Base-by-base conservation (phyloP, 1,140 invertebrate species). In the Ceratosolen fusciceps region DNA sequence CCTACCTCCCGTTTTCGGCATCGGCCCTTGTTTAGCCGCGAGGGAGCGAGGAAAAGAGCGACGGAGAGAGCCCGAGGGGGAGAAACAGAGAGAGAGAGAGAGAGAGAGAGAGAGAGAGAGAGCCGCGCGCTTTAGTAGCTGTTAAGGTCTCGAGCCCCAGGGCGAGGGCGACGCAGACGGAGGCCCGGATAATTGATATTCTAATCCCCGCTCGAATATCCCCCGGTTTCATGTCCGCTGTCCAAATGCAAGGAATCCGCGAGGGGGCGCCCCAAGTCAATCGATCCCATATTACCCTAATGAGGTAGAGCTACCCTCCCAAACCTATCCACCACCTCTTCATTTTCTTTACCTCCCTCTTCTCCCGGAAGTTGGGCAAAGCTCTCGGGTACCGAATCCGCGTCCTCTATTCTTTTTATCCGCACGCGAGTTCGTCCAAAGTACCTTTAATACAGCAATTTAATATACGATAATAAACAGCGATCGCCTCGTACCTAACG, bases 71-170 rank as follows among this genome's bases (percentile, higher is more conserved):
- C 19, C 14, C 43, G n/a, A 10, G 34, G 26, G 29, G 7, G 80
- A 54, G 39, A 73, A 47, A n/a, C n/a, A n/a, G n/a, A 58, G 78
- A 43, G 74, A 86, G 85, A 89, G 87, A 82, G 84, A 87, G 87
- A 87, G 79, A 85, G 86, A 87, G 82, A 72, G 85, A 87, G 85
- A 73, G 65, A 70, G 49, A 77, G 74, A 54, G 43, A 49, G 37
- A 43, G 47, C 29, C 86, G 87, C 86, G 87, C 84, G 84, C 87
- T 89, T 90, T 90, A 90, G 88, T 90, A 87, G 88, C 89, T 90
- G 88, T 90, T 90, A 90, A 89, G 85, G 88, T 83, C 85, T 89
- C 86, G 86, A 86, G 84, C 84, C 82, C 68, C 31, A 16, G 19
- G 47, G 70, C 77, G 68, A 56, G 47, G 75, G 52, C n/a, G 47